phyloP scores from a whole-genome alignment of 2,888 invertebrate genomes.

The Thera britannica region DNA sequence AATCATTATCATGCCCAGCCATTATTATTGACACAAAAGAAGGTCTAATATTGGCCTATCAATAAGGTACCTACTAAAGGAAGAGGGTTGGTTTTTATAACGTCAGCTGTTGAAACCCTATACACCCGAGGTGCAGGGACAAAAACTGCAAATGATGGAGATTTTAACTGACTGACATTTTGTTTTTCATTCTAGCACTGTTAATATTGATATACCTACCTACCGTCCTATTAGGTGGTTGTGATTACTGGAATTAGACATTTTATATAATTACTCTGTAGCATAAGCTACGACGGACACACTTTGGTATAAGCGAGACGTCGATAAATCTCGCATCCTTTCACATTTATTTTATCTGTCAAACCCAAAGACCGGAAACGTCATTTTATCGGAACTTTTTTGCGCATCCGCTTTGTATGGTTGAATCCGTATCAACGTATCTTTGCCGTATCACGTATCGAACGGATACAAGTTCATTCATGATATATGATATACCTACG shows the following conservation, averaged over 20 bases:
- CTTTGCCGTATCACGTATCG: slow-evolving; percentile 31
- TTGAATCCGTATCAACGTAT: slow-evolving; percentile 23
- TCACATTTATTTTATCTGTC: slow-evolving; percentile 30
- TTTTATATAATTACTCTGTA: too few species aligned
- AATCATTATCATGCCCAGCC: slow-evolving; percentile 8
- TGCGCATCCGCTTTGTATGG: slow-evolving; percentile 39
- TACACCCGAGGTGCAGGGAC: slow-evolving; percentile 53
- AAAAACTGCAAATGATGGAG: slow-evolving; percentile 54
- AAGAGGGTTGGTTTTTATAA: slow-evolving; percentile 63
- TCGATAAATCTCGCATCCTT: slow-evolving; percentile 26
- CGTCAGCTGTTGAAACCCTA: slow-evolving; percentile 77
- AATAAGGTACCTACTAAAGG: slow-evolving; percentile 52
- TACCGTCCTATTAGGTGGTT: too few species aligned
- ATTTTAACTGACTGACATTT: slow-evolving; percentile 45
- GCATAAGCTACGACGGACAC: too few species aligned
- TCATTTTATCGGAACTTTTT: slow-evolving; percentile 41
- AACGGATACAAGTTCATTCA: slow-evolving; percentile 36
- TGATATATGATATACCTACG: slow-evolving; percentile 32
- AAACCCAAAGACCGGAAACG: slow-evolving; percentile 37
- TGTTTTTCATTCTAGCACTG: not conserved
- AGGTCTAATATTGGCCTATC: slow-evolving; percentile 48
- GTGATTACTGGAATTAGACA: too few species aligned
- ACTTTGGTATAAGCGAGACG: not conserved
- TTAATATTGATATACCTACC: not conserved
- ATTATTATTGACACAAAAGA: slow-evolving; percentile 39